phyloP scores from a whole-genome alignment of 2,888 invertebrate species.

The Dicranocentrus wangi region DNA sequence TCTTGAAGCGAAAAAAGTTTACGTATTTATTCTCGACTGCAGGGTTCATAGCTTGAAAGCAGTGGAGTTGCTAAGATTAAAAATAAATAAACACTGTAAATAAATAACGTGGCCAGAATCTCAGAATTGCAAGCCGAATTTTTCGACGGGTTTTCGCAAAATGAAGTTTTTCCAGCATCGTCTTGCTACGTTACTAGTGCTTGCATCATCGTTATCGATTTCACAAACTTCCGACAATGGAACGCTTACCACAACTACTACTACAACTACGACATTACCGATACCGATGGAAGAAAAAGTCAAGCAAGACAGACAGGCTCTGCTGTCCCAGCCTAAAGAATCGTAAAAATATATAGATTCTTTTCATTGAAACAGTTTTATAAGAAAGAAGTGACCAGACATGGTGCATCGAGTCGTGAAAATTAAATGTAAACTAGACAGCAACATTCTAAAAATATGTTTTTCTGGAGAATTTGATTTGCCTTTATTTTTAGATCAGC shows the following conservation, averaged over 20 bases:
- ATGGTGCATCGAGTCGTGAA: too few relatives aligned
- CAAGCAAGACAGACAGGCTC: slow-evolving; percentile 49
- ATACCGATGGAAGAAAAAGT: slow-evolving; percentile 19
- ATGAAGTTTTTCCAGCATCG: slow-evolving; percentile 2
- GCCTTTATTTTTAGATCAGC: slow-evolving; percentile 33
- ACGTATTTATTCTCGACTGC: too few relatives aligned
- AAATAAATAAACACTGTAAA: slow-evolving; percentile 6
- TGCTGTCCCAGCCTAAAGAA: slow-evolving; percentile 49
- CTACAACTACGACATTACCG: too few relatives aligned
- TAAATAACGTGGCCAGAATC: not conserved
- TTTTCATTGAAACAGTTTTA: too few relatives aligned
- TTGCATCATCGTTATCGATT: not conserved
- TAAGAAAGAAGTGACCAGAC: too few relatives aligned
- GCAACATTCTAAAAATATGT: too few relatives aligned
- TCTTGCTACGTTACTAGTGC: not conserved
- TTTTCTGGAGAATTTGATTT: not conserved
- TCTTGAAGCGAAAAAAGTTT: too few relatives aligned
- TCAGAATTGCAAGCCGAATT: too few relatives aligned
- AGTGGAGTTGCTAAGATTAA: not conserved
- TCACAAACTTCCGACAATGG: slow-evolving; percentile 26
- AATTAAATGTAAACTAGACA: too few relatives aligned
- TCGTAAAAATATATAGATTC: slow-evolving; percentile 31
- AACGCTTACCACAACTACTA: not conserved
- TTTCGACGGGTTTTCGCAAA: too few relatives aligned
- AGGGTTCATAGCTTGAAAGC: too few relatives aligned